Base-by-base conservation (phyloP, 1,140 invertebrate genomes). In the Chelonus insularis region DNA sequence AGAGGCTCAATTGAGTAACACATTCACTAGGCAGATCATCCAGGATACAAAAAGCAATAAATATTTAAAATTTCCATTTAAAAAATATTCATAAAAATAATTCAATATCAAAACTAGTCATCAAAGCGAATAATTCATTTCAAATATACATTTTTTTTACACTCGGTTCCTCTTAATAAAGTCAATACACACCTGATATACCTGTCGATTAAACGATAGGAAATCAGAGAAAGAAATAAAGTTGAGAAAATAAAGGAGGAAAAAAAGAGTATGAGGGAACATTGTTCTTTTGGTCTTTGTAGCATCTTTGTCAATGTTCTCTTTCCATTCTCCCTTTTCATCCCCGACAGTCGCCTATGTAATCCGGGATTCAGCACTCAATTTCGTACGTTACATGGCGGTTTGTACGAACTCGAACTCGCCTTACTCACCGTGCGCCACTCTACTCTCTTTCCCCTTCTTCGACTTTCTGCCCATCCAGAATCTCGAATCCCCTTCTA, bases 331-430 rank as follows among this genome's bases (percentile, higher is more conserved):
- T 29, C 43, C 16, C 43, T 45, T 45, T 45, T 14, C 7, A 16
- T 16, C 55, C 21, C n/a, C 25, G 32, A 16, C 34, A 37, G 57
- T 39, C 47, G 47, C 50, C 61, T 55, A 59, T 69, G 69, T 81
- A 81, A 81, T 80, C 78, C 77, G 61, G 70, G 77, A 79, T 82
- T 80, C 78, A 78, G 77, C 78, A 79, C 79, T 82, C 78, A 80
- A 82, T 82, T 82, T 82, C 72, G 73, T 72, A 72, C 73, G 74
- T 80, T 80, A 80, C 75, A 75, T 76, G 71, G 78, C 72, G 76
- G 73, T 79, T 77, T 73, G 48, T 68, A 62, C 63, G 54, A 9
- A 51, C 59, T 45, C 56, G 32, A 37, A 52, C 57, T 57, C 37
- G 20, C 54, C 56, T 64, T 59, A 51, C 23, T 43, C 48, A 48